Evolutionary conservation across 2,113 vertebrate genomes (phyloP), one percentile per base, ranked within the genome.

Genomic region (Gadus chalcogrammus): DNA sequence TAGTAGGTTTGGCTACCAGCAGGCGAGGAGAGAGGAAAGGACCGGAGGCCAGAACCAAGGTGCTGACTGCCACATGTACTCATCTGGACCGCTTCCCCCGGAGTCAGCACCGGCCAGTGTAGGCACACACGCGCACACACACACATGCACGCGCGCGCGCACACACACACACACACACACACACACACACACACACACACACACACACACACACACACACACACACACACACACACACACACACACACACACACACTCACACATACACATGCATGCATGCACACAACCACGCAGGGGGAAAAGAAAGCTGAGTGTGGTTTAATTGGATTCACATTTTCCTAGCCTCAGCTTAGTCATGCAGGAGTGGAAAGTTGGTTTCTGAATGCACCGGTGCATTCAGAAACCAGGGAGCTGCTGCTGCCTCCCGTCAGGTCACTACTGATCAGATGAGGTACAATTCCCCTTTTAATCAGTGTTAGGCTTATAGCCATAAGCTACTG

Each of bases 301-400:
- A 85, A 81, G 87, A 90, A 89, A 85, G 84, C 79, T 79, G 79
- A 90, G 83, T 75, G 81, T 66, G 79, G 58, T 48, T 82, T 77
- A 79, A 86, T 75, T 72, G 79, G 83, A 80, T 81, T 88, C 88
- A 87, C 78, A 82, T 89, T 85, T 48, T 84, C 70, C 85, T 20
- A 16, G 67, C 55, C 75, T 65, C 38, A 81, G 81, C 87, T 88
- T 79, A 79, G 88, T 89, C 91, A 90, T 78, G 72, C 70, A 76
- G n/a, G 74, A 65, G 76, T 61, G 87, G 81, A 89, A 87, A 83
- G 64, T 79, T 77, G 56, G n/a, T n/a, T 77, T 64, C 64, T 16
- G 55, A 60, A 3, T 66, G 15, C 18, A n/a, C 53, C 1, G 1
- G 12, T 6, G n/a, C 27, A 73, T 73, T 67, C 71, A 79, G 22